Percentiles rank a stretch among this genome's conserved stretches.
Conservation (phyloP, 2,113 vertebrate genomes). For the Callopanchax toddi region DNA sequence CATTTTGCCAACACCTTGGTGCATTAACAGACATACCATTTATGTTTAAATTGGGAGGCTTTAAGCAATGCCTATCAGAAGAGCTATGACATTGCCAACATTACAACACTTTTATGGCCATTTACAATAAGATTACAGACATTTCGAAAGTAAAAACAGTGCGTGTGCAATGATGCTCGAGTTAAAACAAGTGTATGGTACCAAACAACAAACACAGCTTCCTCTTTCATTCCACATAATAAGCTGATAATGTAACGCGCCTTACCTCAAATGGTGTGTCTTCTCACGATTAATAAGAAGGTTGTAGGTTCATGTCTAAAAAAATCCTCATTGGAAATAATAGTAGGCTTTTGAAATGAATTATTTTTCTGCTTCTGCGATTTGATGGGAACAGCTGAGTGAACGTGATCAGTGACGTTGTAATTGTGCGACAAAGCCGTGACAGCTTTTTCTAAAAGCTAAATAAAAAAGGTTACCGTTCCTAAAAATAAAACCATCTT, state of each 20-base stretch:
- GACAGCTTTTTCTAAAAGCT: too few species aligned
- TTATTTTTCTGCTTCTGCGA: slow-evolving; percentile 36
- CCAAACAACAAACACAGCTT: not conserved
- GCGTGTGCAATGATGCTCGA: slow-evolving; percentile 3
- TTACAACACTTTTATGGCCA: not conserved
- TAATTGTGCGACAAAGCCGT: slow-evolving; percentile 37
- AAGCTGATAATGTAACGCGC: not conserved
- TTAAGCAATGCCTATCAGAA: not conserved
- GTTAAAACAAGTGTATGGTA: not conserved
- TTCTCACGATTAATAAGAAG: slow-evolving; percentile 36
- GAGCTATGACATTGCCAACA: too few species aligned
- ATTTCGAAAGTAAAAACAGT: not conserved
- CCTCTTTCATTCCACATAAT: not conserved
- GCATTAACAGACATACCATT: too few species aligned
- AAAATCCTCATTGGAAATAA: not conserved
- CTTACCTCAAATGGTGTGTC: not conserved
- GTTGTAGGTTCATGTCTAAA: not conserved
- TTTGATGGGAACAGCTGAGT: slow-evolving; percentile 51
- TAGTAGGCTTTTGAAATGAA: slow-evolving; percentile 10
- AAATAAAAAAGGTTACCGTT: not conserved
- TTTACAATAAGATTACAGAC: not conserved
- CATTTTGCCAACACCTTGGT: not conserved
- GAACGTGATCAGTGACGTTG: slow-evolving; percentile 55
- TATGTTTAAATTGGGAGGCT: too few species aligned
- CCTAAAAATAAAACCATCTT: not conserved